Conservation (phyloP, 1,140 invertebrate genomes). For the Papilio dardanus region DNA sequence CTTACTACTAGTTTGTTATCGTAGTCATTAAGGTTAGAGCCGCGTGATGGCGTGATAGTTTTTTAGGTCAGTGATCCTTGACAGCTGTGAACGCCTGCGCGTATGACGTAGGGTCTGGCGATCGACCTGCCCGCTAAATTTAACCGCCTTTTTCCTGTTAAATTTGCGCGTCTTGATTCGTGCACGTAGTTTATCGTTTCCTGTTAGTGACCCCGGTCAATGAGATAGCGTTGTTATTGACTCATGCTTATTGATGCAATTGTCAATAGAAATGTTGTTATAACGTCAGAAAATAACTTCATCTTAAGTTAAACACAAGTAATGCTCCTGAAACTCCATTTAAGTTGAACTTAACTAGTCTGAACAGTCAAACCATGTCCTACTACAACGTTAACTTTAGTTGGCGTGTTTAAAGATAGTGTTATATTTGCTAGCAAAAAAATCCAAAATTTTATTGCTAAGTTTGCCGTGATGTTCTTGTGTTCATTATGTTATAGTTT, state of each 20-base stretch:
- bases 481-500: background rate
- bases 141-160: slow-evolving; percentile 52
- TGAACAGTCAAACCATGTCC: background rate
- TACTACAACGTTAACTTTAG: background rate
- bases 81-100: slow-evolving; percentile 72
- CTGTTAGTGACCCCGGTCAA: slow-evolving; percentile 36
- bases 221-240: slow-evolving; percentile 33
- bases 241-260: slow-evolving; percentile 36
- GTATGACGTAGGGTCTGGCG: slow-evolving; percentile 62
- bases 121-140: slow-evolving; percentile 63
- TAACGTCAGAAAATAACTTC: slow-evolving; percentile 1
- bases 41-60: slow-evolving; percentile 66
- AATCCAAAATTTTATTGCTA: background rate
- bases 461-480: background rate
- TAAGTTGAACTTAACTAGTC: background rate
- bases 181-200: slow-evolving; percentile 44
- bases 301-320: background rate
- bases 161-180: slow-evolving; percentile 50
- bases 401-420: background rate
- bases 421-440: background rate
- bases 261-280: slow-evolving; percentile 27
- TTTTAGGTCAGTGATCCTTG: slow-evolving; percentile 75
- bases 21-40: slow-evolving; percentile 69
- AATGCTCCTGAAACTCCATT: background rate
- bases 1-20: slow-evolving; percentile 19